A percentile compares a stretch with the other conserved stretches of the same genome.
phyloP scores from a whole-genome alignment of 2,113 vertebrate genomes.

The Petroica traversi region DNA sequence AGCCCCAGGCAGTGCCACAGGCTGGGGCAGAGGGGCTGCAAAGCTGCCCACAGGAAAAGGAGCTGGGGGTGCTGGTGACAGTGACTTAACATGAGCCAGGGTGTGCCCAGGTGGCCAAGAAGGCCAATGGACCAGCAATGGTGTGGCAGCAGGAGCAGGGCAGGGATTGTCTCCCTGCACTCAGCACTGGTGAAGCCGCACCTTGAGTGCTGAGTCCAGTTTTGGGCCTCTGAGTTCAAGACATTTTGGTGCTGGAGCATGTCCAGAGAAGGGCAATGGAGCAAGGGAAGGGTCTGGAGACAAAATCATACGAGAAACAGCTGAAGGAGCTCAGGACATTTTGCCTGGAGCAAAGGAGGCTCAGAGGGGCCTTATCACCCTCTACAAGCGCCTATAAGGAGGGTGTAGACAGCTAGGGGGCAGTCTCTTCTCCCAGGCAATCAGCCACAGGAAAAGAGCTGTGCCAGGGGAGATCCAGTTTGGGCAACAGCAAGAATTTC shows the following conservation, averaged over 20 bases:
- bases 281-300: neutral
- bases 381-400: neutral
- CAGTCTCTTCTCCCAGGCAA: neutral
- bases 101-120: neutral
- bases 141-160: neutral
- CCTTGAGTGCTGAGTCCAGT: accelerated
- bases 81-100: neutral
- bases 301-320: neutral
- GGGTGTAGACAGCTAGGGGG: neutral
- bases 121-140: neutral
- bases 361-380: neutral
- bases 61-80: neutral
- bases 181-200: accelerated
- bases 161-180: neutral
- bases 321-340: neutral
- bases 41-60: neutral
- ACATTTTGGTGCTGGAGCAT: neutral
- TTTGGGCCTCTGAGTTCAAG: neutral
- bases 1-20: neutral
- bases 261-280: neutral
- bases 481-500: neutral
- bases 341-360: neutral
- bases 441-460: neutral
- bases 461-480: neutral
- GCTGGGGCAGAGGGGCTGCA: neutral